Evolutionary conservation across 2,113 vertebrate species (phyloP).

Genomic region (Cepphus grylle): DNA sequence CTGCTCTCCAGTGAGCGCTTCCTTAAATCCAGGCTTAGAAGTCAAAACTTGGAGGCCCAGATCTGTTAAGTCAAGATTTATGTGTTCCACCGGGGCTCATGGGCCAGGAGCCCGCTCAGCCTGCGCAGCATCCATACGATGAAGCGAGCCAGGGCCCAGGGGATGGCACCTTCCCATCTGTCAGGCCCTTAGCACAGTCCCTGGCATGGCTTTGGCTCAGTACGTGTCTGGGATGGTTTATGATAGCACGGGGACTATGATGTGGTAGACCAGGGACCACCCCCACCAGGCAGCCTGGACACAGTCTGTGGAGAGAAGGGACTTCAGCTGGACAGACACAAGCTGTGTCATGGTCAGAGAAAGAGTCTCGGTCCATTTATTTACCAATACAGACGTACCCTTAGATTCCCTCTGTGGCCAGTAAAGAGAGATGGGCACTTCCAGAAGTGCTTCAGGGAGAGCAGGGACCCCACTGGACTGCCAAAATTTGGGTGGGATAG

Average conservation of each 20-base stretch:
- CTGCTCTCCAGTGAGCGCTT: rapidly evolving
- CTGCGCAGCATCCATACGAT: rapidly evolving
- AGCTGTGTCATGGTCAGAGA: neutral
- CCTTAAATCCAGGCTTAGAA: neutral
- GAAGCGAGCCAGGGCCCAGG: neutral
- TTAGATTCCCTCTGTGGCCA: neutral
- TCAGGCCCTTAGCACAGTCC: rapidly evolving
- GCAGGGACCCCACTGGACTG: neutral
- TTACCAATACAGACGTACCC: rapidly evolving
- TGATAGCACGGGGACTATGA: neutral
- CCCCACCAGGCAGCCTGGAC: neutral
- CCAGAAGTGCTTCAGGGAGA: neutral
- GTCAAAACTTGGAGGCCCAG: neutral
- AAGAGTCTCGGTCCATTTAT: neutral
- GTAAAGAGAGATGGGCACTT: neutral
- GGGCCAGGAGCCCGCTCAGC: neutral
- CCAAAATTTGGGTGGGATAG: neutral
- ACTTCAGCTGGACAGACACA: neutral
- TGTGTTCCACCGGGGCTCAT: rapidly evolving
- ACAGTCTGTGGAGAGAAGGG: neutral
- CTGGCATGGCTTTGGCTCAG: neutral
- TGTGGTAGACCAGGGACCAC: neutral
- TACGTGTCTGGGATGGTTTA: neutral
- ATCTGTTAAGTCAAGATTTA: neutral
- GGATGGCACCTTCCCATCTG: neutral